Base-by-base conservation (phyloP, 2,888 invertebrate genomes). In the Scelioninae gen. 1 region DNA sequence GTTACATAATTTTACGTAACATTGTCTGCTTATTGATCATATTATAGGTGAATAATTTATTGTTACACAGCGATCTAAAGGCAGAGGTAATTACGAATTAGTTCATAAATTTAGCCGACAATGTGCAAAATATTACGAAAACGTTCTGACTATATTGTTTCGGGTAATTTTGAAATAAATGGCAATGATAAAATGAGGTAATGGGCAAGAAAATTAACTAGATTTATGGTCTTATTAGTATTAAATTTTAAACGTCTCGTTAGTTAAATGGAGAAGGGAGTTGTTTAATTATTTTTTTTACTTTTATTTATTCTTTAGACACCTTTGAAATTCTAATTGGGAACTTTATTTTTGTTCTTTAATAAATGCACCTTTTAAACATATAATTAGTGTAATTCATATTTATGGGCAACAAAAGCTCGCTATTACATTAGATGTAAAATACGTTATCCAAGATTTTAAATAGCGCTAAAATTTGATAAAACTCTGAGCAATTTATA, bases 1-100 rank as follows among this genome's bases (percentile, higher is more conserved):
- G 56, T 58, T 45, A 69, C 56, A 56, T 45, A 69, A 69, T 69
- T 69, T 56, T 47, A n/a, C 47, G 16, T 47, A n/a, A n/a, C 69
- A 49, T 69, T 69, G 47, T 58, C 34, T 58, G 58, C 9, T 49
- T 69, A 49, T 58, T 58, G 69, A 56, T 49, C 23, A 47, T 23
- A 58, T 58, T 69, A 31, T 49, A 38, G 8, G 53, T 69, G 47
- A 56, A 56, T 69, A 69, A 69, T 56, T 69, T 45, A 69, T 23
- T 4, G 47, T 38, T 29, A 53, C 10, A 32, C 9, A 7, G 38
- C 10, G 38, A 58, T 34, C 8, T 34, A 34, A 53, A 69, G 38
- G 15, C 58, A 9, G 55, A 6, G 8, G 32, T 15, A 69, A 58
- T 69, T 34, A 47, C 38, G 47, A 58, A 38, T 38, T 13, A 34